These are phyloP conservation scores for Macrophya alboannulata DNA, from an alignment of 2,888 invertebrate species.

Conservation along the genomic window DNA sequence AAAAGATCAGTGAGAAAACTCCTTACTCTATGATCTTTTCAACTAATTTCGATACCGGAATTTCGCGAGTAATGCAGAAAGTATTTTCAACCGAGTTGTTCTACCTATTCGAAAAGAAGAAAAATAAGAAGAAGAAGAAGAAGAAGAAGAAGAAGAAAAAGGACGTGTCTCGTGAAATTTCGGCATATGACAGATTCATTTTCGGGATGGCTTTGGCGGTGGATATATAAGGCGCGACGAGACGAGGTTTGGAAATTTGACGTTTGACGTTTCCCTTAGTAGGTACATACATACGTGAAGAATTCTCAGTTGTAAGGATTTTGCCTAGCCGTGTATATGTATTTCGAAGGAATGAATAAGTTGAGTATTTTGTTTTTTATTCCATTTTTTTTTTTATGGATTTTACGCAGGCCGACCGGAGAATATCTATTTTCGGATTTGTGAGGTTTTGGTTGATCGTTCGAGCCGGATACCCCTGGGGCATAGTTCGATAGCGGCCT, in stretches of 20 bases:
- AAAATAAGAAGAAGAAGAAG: not conserved
- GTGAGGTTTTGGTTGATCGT: constrained; percentile 30
- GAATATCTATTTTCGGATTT: constrained; percentile 15
- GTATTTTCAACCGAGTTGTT: not conserved
- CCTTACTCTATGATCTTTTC: not conserved
- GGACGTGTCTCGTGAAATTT: not conserved
- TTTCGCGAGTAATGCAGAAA: not conserved
- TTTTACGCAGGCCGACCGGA: not conserved
- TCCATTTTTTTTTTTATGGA: not conserved
- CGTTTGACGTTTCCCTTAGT: not conserved
- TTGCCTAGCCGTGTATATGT: not conserved
- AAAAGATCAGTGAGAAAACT: not conserved
- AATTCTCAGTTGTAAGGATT: not conserved
- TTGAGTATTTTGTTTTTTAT: not conserved
- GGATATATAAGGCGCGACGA: not conserved
- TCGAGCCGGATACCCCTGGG: constrained; percentile 1
- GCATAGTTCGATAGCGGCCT: constrained; percentile 15
- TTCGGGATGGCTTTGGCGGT: not conserved
- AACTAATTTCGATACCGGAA: not conserved
- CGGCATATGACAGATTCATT: constrained; percentile 2
- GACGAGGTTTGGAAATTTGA: not conserved
- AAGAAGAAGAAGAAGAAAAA: not conserved
- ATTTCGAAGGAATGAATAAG: not conserved
- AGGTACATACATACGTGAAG: not conserved
- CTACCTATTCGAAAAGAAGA: not conserved